These are phyloP conservation scores for Anolis apletophallus DNA, from an alignment of 2,797 vertebrate genomes.

Conservation along the genomic window DNA sequence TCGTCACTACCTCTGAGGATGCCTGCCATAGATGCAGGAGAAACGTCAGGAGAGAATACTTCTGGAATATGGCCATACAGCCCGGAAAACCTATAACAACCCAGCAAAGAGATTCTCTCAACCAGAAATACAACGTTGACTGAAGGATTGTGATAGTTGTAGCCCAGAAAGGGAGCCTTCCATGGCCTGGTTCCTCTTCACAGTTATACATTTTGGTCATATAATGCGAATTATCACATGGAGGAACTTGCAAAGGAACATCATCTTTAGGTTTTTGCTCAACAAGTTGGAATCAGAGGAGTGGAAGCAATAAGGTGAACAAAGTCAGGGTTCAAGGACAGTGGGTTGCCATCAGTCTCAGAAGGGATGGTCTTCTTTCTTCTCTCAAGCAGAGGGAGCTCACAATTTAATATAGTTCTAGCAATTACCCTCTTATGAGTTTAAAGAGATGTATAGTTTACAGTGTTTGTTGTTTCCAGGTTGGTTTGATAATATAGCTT, in stretches of 20 bases:
- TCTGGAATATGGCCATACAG: too few relatives aligned
- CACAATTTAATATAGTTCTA: background rate
- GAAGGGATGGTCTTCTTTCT: background rate
- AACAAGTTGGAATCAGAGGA: too few relatives aligned
- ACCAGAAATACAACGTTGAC: too few relatives aligned
- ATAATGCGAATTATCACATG: background rate
- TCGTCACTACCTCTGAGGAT: too few relatives aligned
- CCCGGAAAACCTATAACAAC: too few relatives aligned
- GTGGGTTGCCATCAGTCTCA: background rate
- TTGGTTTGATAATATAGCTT: constrained; percentile 15
- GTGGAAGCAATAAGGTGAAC: background rate
- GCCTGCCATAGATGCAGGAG: too few relatives aligned
- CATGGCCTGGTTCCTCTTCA: background rate
- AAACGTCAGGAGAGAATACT: too few relatives aligned
- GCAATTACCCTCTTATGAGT: background rate
- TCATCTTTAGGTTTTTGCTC: background rate
- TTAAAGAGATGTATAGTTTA: background rate
- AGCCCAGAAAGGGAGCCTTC: background rate
- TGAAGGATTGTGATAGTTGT: too few relatives aligned
- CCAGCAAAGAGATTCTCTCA: too few relatives aligned
- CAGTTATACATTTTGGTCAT: background rate
- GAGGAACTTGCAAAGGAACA: background rate
- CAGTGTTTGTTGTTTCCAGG: background rate
- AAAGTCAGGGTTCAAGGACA: background rate
- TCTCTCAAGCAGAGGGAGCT: background rate